These are phyloP conservation scores for Trissolcus brochymenae DNA, from an alignment of 2,888 invertebrate genomes.

Conservation along the genomic window DNA sequence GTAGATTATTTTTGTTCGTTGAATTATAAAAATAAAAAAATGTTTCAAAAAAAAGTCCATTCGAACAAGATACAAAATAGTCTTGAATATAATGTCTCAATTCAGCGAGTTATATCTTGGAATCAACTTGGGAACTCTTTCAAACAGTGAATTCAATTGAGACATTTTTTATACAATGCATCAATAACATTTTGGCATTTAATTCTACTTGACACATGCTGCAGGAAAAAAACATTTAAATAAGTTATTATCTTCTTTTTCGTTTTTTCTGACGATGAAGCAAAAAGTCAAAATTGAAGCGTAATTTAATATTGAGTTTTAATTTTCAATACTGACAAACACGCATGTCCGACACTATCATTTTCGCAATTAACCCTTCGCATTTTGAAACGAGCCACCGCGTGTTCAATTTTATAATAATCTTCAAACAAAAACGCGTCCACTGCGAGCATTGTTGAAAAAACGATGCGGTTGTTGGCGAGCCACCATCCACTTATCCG, in stretches of 20 bases:
- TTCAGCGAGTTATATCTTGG: too few species aligned
- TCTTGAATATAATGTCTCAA: too few species aligned
- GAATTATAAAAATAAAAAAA: too few species aligned
- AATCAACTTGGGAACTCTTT: too few species aligned
- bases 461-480: constrained; percentile 17
- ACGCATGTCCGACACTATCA: constrained; percentile 1
- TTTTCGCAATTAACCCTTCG: not conserved
- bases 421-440: constrained; percentile 1
- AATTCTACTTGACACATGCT: too few species aligned
- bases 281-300: not conserved
- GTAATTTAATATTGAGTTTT: not conserved
- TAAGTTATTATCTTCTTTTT: too few species aligned
- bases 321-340: constrained; percentile 5
- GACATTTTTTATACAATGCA: too few species aligned
- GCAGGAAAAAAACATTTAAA: not conserved
- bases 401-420: constrained; percentile 2
- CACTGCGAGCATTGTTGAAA: constrained; percentile 17
- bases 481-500: constrained; percentile 18
- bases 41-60: too few species aligned
- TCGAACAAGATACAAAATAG: too few species aligned
- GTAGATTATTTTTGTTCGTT: too few species aligned
- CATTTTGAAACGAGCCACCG: not conserved
- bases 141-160: too few species aligned
- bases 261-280: not conserved
- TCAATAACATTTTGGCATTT: too few species aligned